These are phyloP conservation scores for Labeo catla DNA, from an alignment of 2,113 vertebrate species.

Conservation along the genomic window DNA sequence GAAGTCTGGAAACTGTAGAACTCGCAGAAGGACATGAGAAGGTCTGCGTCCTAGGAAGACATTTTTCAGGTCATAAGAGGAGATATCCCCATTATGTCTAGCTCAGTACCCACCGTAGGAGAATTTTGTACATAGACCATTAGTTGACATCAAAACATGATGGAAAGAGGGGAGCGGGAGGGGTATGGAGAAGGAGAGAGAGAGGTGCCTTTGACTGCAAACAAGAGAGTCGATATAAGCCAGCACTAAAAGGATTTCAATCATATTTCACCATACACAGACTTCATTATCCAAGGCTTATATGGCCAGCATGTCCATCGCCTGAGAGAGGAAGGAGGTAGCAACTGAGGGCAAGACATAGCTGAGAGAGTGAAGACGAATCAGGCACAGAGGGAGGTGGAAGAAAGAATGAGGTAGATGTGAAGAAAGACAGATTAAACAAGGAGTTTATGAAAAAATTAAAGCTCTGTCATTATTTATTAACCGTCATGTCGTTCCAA, in stretches of 20 bases:
- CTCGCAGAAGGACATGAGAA: not conserved
- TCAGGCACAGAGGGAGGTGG: not conserved
- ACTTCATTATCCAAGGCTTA: constrained; percentile 38
- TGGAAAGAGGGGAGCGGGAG: constrained; percentile 1
- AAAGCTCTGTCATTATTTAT: not conserved
- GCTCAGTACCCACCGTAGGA: constrained; percentile 14
- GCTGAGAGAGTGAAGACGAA: constrained; percentile 11
- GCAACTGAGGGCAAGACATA: constrained; percentile 33
- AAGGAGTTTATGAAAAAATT: not conserved
- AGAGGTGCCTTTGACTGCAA: constrained; percentile 18
- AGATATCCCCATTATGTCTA: constrained; percentile 40
- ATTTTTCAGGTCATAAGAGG: constrained; percentile 41
- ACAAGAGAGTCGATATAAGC: constrained; percentile 28
- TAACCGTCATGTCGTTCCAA: not conserved
- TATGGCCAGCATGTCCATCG: constrained; percentile 14
- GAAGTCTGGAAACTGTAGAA: not conserved
- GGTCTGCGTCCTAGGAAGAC: not conserved
- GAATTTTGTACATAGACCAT: constrained; percentile 33
- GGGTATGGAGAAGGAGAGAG: not conserved
- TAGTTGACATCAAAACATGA: constrained; percentile 44
- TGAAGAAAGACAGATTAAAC: constrained; percentile 6
- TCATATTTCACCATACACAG: constrained; percentile 35
- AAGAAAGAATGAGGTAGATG: constrained; percentile 23
- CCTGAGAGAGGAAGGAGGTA: constrained; percentile 22
- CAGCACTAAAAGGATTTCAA: constrained; percentile 41